Evolutionary conservation across 1,140 invertebrate species (phyloP).

Genomic region (Eurosta solidaginis): DNA sequence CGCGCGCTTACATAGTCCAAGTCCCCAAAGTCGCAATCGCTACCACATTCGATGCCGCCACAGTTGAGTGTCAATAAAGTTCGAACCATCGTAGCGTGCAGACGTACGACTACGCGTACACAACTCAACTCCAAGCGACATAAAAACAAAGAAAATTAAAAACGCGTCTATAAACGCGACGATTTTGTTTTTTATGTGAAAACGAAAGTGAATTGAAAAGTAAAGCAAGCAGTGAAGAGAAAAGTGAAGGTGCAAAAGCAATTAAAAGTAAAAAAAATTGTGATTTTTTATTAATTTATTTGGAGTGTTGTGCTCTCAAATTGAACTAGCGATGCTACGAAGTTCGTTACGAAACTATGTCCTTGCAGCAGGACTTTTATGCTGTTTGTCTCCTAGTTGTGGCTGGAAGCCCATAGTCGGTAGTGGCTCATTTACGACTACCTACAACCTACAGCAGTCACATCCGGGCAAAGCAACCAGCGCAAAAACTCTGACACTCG

Average conservation of each 20-base stretch:
- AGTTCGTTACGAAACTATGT: not conserved
- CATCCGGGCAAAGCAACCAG: slow-evolving; percentile 43
- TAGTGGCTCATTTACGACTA: slow-evolving; percentile 37
- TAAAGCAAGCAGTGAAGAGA: not conserved
- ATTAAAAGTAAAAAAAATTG: not conserved
- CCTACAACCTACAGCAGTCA: slow-evolving; percentile 53
- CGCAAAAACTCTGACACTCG: slow-evolving; percentile 2
- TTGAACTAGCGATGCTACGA: not conserved
- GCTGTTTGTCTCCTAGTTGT: not conserved
- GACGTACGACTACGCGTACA: not conserved
- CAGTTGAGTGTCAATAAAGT: slow-evolving; percentile 20
- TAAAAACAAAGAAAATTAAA: not conserved
- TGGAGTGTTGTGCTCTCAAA: not conserved
- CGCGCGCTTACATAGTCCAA: not conserved
- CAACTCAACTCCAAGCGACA: not conserved
- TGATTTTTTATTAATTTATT: not conserved
- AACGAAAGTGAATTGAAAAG: slow-evolving; percentile 13
- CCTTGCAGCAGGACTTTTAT: not conserved
- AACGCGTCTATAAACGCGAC: not conserved
- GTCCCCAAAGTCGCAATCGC: not conserved
- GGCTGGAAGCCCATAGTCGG: slow-evolving; percentile 53
- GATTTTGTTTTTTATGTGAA: not conserved
- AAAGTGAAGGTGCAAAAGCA: not conserved
- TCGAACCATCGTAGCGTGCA: slow-evolving; percentile 9
- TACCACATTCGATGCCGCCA: not conserved